Base-by-base conservation (phyloP, 2,888 invertebrate genomes). In the Iphiclides podalirius region DNA sequence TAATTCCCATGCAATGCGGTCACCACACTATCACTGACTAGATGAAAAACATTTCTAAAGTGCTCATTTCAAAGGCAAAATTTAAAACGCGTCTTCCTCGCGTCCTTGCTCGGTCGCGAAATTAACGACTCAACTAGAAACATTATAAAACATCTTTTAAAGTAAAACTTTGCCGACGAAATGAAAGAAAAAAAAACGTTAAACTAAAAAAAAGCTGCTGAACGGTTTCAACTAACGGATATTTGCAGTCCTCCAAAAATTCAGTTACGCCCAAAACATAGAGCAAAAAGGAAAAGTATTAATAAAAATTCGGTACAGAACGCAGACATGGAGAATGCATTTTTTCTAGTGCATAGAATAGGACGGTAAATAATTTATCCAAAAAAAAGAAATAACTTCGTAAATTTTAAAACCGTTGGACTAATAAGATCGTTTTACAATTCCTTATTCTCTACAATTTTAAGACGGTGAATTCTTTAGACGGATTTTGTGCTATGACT, bases 1-100 rank as follows among this genome's bases (percentile, higher is more conserved):
- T n/a, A n/a, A n/a, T n/a, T n/a, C n/a, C n/a, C n/a, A n/a, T n/a
- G n/a, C n/a, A 58, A 52, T 58, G 51, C 64, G 64, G 59, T 57
- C 65, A 62, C 54, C 58, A 59, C 55, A 53, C 51, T 59, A 56
- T 54, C 58, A 57, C 64, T 75, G 77, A 78, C 78, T 78, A 78
- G 77, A 75, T 63, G 60, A 66, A 62, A 63, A 64, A 66, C 57
- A 56, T 55, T 63, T 57, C 59, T 61, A 63, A 61, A 55, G 50
- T 13, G 11, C 59, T 58, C 53, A 56, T 50, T 53, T 60, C 53
- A 39, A 53, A 57, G 57, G 48, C 58, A 58, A 60, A 63, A 47
- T 52, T 51, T 26, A 44, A 26, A 26, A 26, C 14, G 15, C 9
- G 12, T 13, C 4, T 31, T 17, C 12, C 8, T 39, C n/a, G 20